Conservation (phyloP, 1,140 invertebrate species). For the Leptonema lineaticorne region DNA sequence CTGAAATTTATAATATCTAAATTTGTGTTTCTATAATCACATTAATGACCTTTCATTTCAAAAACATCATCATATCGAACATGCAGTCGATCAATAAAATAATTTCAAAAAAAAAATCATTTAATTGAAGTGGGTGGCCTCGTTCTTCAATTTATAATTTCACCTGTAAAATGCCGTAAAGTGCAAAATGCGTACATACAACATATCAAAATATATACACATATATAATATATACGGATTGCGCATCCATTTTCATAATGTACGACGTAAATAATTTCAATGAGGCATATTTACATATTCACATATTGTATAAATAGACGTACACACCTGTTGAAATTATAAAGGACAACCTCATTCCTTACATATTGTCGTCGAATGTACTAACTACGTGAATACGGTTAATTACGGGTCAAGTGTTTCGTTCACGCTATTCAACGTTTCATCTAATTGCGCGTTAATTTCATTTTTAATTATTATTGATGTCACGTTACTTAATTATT, state of each 20-base stretch:
- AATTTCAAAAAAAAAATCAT: neutral
- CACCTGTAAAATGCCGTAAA: neutral
- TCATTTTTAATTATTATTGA: neutral
- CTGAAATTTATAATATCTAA: no score
- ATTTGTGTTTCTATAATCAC: neutral
- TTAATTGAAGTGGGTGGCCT: slow-evolving; percentile 4
- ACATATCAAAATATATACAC: no score
- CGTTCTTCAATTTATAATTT: neutral
- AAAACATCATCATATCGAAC: no score
- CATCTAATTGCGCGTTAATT: neutral
- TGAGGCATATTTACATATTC: neutral
- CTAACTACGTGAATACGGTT: neutral
- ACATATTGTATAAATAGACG: neutral
- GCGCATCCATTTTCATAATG: no score
- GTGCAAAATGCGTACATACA: neutral
- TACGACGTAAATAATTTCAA: no score
- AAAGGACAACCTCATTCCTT: slow-evolving; percentile 11
- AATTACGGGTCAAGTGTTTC: neutral
- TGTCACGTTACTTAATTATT: neutral
- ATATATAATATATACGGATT: no score
- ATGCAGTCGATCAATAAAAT: neutral
- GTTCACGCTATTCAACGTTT: neutral
- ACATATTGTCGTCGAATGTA: no score
- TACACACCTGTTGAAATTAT: neutral
- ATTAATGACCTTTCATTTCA: neutral